Base-by-base conservation (phyloP, 2,797 vertebrate genomes). In the Anisognathus igniventris region DNA sequence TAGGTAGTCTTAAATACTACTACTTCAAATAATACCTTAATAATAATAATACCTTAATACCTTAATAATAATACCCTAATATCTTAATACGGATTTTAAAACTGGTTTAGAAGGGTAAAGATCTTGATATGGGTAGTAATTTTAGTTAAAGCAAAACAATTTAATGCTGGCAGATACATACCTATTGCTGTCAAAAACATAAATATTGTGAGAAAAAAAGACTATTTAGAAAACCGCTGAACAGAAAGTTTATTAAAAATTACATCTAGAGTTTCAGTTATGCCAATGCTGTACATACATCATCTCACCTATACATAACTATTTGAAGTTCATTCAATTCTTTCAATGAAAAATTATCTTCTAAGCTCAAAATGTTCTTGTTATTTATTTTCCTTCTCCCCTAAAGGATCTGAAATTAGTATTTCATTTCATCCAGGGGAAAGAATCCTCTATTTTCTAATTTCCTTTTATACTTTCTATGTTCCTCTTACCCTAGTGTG, bases 211-310 rank as follows among this genome's bases (percentile, higher is more conserved):
- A 9, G 37, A 33, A 61, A 50, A 60, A 54, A 30, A 1, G 0
- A 12, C 1, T 60, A 31, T n/a, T 42, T 37, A 86, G 28, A 67
- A 74, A 83, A 86, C 12, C 7, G 2, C 30, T 60, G 48, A 31
- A 67, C 56, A 71, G 4, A 21, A 67, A 80, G 33, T 19, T 56
- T n/a, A 74, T 83, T 39, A 90, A 33, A 88, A 84, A 78, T 40
- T 30, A 67, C 0, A 0, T 37, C 54, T 12, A 24, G 12, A 61
- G 20, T 54, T 84, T 47, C 54, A 62, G 39, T 58, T 57, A 58
- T 25, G 23, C 6, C 37, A 56, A 30, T 8, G 12, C 8, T 88
- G 28, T 39, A 66, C 8, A 56, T n/a, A 44, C 0, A 0, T 74
- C 39, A 86, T 20, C 33, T 31, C 68, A 68, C 20, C 17, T n/a